These are phyloP conservation scores for Phocides pigmalion DNA, from an alignment of 1,140 invertebrate species.

Conservation along the genomic window DNA sequence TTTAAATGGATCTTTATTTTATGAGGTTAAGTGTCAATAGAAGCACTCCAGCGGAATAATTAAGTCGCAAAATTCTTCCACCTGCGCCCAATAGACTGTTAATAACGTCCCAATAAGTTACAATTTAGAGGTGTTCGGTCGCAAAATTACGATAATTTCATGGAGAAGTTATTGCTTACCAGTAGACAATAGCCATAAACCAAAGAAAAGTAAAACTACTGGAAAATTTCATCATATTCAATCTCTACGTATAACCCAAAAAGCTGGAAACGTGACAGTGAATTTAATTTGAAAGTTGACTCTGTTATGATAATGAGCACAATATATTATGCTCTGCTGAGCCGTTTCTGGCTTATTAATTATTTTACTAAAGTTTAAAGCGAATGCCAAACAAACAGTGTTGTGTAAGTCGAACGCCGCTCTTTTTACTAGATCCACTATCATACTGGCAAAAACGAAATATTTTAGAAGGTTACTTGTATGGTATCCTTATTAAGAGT, in stretches of 20 bases:
- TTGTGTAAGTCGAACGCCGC: no score
- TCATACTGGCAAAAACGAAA: no score
- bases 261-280: background rate
- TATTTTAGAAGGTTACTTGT: no score
- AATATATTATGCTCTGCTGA: constrained; percentile 2
- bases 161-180: background rate
- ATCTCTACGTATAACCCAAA: constrained; percentile 3
- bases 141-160: background rate
- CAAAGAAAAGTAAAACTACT: background rate
- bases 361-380: background rate
- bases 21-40: no score
- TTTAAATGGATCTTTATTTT: no score
- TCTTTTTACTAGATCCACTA: no score
- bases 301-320: background rate
- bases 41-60: no score
- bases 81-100: background rate
- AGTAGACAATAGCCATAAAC: background rate
- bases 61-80: background rate
- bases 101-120: background rate
- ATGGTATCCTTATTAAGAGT: no score
- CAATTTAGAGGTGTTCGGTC: background rate
- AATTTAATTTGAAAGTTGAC: constrained; percentile 6
- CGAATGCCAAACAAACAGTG: background rate
- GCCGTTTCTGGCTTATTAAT: constrained; percentile 10
- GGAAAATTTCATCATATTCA: background rate